Evolutionary conservation across 2,113 vertebrate genomes (phyloP).

Genomic region (Genyomyrus donnyi): DNA sequence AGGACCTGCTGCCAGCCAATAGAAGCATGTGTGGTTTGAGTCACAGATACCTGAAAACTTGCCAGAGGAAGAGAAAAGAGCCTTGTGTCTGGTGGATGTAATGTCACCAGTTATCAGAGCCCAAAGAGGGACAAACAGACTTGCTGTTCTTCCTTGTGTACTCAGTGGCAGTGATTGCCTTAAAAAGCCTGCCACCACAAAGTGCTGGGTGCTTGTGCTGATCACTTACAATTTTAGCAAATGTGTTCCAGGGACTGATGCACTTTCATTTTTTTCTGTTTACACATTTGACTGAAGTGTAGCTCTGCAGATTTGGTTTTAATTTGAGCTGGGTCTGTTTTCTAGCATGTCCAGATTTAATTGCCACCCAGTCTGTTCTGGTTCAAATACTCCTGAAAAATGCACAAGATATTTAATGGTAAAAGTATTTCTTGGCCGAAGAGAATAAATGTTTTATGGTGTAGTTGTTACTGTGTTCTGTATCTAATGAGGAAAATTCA

Average conservation of each 20-base stretch:
- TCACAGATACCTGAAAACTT: background rate
- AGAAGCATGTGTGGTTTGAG: background rate
- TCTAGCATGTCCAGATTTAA: background rate
- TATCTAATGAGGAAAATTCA: background rate
- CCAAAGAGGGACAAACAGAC: background rate
- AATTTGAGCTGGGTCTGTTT: background rate
- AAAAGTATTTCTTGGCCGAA: background rate
- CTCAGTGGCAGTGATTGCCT: background rate
- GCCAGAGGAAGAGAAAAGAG: background rate
- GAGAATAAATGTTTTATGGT: background rate
- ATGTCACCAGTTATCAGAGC: conserved; percentile 10
- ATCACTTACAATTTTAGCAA: background rate
- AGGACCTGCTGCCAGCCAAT: background rate
- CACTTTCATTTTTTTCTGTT: background rate
- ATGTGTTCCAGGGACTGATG: background rate
- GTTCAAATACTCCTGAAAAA: background rate
- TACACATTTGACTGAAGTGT: background rate
- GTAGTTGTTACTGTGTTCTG: background rate
- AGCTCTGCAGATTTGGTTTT: background rate
- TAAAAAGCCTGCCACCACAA: background rate
- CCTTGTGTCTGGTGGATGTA: conserved; percentile 7
- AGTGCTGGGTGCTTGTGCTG: background rate
- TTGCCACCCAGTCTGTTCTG: background rate
- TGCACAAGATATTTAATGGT: background rate
- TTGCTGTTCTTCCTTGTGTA: background rate